These are phyloP conservation scores for Amblyraja radiata DNA, from an alignment of 2,797 vertebrate species.

Conservation along the genomic window DNA sequence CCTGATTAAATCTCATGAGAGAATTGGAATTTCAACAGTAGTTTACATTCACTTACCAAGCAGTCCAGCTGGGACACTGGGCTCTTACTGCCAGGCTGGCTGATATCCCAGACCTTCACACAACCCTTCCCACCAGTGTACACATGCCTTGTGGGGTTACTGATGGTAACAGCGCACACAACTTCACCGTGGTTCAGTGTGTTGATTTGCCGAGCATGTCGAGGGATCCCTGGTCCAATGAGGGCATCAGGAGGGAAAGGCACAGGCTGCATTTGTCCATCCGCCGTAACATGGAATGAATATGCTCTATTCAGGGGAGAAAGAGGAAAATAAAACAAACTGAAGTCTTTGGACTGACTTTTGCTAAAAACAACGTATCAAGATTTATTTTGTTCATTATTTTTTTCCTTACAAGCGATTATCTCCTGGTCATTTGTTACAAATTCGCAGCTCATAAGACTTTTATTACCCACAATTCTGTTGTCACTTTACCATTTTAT, in stretches of 20 bases:
- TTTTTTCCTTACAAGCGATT: background rate
- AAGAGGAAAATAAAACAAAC: conserved; percentile 14
- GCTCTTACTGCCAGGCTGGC: conserved; percentile 72
- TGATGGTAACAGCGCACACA: conserved; percentile 72
- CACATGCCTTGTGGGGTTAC: conserved; percentile 71
- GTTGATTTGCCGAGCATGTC: conserved; percentile 70
- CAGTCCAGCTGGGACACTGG: conserved; percentile 75
- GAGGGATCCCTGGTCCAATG: conserved; percentile 67
- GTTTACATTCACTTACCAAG: conserved; percentile 61
- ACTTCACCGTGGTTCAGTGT: conserved; percentile 68
- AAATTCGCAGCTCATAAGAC: background rate
- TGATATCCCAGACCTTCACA: conserved; percentile 76
- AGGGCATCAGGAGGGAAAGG: conserved; percentile 70
- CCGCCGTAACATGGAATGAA: conserved; percentile 71
- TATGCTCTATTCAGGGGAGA: conserved; percentile 56
- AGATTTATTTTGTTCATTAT: background rate
- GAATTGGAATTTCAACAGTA: conserved; percentile 39
- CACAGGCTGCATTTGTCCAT: conserved; percentile 75
- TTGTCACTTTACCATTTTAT: background rate
- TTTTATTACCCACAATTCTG: background rate
- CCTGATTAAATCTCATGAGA: conserved; percentile 47
- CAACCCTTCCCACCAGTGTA: conserved; percentile 74
- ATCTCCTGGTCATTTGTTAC: background rate
- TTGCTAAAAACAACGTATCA: background rate
- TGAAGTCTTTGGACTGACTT: conserved; percentile 18